phyloP scores from a whole-genome alignment of 2,797 vertebrate species.

The Sebastes matsubarae region DNA sequence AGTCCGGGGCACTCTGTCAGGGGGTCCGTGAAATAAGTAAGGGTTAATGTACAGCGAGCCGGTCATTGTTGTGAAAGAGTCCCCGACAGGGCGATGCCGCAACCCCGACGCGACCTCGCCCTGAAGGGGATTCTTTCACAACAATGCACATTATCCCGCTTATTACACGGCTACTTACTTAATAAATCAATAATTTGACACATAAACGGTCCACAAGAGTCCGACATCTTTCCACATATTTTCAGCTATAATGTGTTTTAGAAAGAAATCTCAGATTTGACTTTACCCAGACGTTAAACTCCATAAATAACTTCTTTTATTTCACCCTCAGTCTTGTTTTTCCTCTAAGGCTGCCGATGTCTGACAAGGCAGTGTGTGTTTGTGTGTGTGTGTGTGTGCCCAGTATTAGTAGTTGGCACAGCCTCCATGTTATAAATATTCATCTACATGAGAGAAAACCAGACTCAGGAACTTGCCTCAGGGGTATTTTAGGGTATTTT shows the following conservation, averaged over 20 bases:
- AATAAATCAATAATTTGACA: too few relatives aligned
- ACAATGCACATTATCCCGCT: too few relatives aligned
- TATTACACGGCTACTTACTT: too few relatives aligned
- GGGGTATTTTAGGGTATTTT: constrained; percentile 20
- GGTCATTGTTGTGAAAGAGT: too few relatives aligned
- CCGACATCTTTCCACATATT: neutral
- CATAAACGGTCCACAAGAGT: too few relatives aligned
- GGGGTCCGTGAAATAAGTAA: too few relatives aligned
- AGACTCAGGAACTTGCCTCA: constrained; percentile 4
- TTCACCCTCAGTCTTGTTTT: neutral
- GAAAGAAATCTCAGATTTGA: neutral
- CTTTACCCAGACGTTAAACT: neutral
- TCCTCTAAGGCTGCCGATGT: constrained; percentile 16
- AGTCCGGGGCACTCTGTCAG: too few relatives aligned
- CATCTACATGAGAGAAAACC: constrained; percentile 23
- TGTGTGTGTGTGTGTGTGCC: neutral
- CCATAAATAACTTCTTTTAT: constrained; percentile 2
- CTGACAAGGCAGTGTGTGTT: too few relatives aligned
- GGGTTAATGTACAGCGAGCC: too few relatives aligned
- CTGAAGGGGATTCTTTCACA: too few relatives aligned
- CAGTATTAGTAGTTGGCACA: neutral
- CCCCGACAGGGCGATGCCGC: too few relatives aligned
- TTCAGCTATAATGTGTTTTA: neutral
- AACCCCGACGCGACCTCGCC: too few relatives aligned
- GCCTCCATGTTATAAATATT: constrained; percentile 36